These are phyloP conservation scores for Canis aureus DNA, from an alignment of 2,113 vertebrate species.

Conservation along the genomic window DNA sequence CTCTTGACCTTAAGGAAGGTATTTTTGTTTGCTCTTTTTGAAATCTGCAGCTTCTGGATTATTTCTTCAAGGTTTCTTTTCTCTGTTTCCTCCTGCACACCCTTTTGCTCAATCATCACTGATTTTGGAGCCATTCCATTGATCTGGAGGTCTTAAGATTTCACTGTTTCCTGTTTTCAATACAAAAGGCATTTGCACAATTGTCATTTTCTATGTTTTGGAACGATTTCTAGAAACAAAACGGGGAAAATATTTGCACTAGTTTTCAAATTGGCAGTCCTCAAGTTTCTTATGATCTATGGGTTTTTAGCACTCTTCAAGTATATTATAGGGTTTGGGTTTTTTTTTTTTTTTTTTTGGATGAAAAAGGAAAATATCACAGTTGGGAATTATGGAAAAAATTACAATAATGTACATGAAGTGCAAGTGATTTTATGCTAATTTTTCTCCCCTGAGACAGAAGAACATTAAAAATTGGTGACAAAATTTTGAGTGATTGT, in stretches of 20 bases:
- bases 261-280: neutral
- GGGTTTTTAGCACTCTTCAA: neutral
- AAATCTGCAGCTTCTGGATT: neutral
- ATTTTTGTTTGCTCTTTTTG: neutral
- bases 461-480: neutral
- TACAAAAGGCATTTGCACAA: neutral
- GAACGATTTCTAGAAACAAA: neutral
- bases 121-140: neutral
- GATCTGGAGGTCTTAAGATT: neutral
- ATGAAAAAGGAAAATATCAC: conserved; percentile 17
- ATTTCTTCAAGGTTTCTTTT: neutral
- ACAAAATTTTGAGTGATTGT: neutral
- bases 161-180: neutral
- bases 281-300: neutral
- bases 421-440: neutral
- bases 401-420: neutral
- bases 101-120: neutral
- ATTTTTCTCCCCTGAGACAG: neutral
- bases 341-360: neutral
- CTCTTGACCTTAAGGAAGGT: neutral
- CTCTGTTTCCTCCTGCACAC: neutral
- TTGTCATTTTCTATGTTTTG: neutral
- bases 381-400: neutral
- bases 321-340: neutral
- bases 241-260: neutral